phyloP scores from a whole-genome alignment of 1,140 invertebrate species.

The Diachasmimorpha longicaudata region DNA sequence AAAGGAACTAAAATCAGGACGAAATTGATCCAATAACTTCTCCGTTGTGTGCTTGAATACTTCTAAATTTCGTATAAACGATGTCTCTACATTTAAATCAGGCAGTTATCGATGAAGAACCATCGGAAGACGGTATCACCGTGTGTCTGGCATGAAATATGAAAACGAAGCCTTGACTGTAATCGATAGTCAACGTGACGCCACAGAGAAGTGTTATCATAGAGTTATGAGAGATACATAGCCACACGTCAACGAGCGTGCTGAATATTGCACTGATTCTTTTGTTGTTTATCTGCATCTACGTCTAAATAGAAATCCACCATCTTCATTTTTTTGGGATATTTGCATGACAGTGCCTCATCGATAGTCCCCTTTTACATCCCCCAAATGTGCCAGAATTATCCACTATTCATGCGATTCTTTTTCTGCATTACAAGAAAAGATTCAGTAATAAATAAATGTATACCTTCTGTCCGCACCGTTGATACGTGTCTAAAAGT shows the following conservation, averaged over 20 bases:
- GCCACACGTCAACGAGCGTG: background rate
- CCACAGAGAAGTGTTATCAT: conserved; percentile 41
- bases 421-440: no score
- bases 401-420: no score
- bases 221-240: background rate
- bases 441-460: background rate
- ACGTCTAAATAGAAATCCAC: background rate
- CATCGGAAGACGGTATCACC: conserved; percentile 19
- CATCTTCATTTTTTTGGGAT: background rate
- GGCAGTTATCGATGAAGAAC: background rate
- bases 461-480: conserved; percentile 72
- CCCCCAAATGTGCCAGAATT: no score
- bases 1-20: background rate
- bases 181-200: conserved; percentile 51
- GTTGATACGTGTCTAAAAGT: conserved; percentile 74
- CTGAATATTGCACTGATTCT: background rate
- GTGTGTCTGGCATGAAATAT: conserved; percentile 48
- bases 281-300: background rate
- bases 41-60: background rate
- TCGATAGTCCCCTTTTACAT: no score
- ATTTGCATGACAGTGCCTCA: no score
- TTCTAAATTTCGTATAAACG: background rate
- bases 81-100: background rate
- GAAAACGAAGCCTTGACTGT: conserved; percentile 47
- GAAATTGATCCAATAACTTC: no score